A percentile compares a stretch with the other conserved stretches of the same genome.
These are phyloP conservation scores for Thereva nobilitata DNA, from an alignment of 2,888 invertebrate genomes.

Conservation along the genomic window DNA sequence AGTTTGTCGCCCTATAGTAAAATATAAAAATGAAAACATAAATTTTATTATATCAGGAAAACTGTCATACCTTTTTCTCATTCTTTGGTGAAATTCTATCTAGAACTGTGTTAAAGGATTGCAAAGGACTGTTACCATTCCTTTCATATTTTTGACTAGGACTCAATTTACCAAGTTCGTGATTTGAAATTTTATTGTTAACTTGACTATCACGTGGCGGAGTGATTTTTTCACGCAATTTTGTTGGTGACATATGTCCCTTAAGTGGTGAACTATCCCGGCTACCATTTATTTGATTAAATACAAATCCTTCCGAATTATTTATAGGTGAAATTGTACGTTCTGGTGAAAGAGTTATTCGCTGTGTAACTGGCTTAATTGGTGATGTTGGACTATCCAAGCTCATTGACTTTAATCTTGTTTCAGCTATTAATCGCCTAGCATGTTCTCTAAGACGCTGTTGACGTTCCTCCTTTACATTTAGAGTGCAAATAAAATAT, in stretches of 20 bases:
- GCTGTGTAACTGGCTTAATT: slow-evolving; percentile 50
- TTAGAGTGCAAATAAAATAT: no score
- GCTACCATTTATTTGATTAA: slow-evolving; percentile 46
- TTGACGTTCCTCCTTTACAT: slow-evolving; percentile 76
- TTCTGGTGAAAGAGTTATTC: slow-evolving; percentile 55
- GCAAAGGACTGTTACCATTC: slow-evolving; percentile 61
- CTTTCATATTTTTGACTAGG: slow-evolving; percentile 59
- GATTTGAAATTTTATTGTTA: slow-evolving; percentile 51
- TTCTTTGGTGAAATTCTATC: slow-evolving; percentile 75
- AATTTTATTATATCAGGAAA: background rate
- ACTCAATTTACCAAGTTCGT: slow-evolving; percentile 51
- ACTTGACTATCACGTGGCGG: slow-evolving; percentile 54
- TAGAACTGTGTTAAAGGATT: slow-evolving; percentile 70
- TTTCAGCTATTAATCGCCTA: slow-evolving; percentile 85
- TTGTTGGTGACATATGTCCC: slow-evolving; percentile 47
- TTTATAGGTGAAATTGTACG: slow-evolving; percentile 58
- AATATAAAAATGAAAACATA: slow-evolving; percentile 1
- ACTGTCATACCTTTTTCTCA: slow-evolving; percentile 63
- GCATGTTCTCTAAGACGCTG: slow-evolving; percentile 85
- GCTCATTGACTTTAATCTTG: slow-evolving; percentile 61
- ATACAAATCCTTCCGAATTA: slow-evolving; percentile 45
- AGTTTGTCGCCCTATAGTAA: slow-evolving; percentile 68
- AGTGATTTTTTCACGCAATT: slow-evolving; percentile 48
- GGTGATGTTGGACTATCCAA: slow-evolving; percentile 56
- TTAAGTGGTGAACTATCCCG: slow-evolving; percentile 16